These are phyloP conservation scores for Gila robusta DNA, from an alignment of 2,797 vertebrate genomes.

Conservation along the genomic window DNA sequence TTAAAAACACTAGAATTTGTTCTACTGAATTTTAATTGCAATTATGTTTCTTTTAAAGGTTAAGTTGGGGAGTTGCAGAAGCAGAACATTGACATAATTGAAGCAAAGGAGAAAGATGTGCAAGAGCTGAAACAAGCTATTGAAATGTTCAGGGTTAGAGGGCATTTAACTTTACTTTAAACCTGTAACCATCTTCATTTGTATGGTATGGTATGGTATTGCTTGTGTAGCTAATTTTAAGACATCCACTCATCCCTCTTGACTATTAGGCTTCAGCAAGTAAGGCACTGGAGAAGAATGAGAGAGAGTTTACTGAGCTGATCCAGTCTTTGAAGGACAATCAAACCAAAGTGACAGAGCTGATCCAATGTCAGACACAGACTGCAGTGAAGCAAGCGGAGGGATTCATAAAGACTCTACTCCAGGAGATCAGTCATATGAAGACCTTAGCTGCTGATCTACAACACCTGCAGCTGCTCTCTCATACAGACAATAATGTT, in stretches of 20 bases:
- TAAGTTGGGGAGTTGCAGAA: slow-evolving; percentile 9
- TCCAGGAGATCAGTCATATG: slow-evolving; percentile 55
- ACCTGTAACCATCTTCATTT: neutral
- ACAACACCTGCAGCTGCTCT: slow-evolving; percentile 45
- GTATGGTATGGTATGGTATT: neutral
- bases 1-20: neutral
- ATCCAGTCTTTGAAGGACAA: slow-evolving; percentile 36
- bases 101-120: slow-evolving; percentile 36
- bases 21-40: neutral
- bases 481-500: slow-evolving; percentile 54
- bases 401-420: slow-evolving; percentile 31
- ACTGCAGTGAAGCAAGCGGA: slow-evolving; percentile 55
- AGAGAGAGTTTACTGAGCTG: slow-evolving; percentile 45
- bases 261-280: slow-evolving; percentile 19
- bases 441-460: slow-evolving; percentile 44
- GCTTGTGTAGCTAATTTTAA: neutral
- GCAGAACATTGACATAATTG: slow-evolving; percentile 17
- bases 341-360: slow-evolving; percentile 3
- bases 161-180: neutral
- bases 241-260: neutral
- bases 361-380: slow-evolving; percentile 50
- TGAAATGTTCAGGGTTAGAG: slow-evolving; percentile 42
- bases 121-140: slow-evolving; percentile 35
- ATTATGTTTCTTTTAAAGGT: slow-evolving; percentile 25
- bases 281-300: slow-evolving; percentile 28